Percentiles rank a stretch among this genome's conserved stretches.
Conservation (phyloP, 2,888 invertebrate genomes). For the Neoaliturus tenellus region DNA sequence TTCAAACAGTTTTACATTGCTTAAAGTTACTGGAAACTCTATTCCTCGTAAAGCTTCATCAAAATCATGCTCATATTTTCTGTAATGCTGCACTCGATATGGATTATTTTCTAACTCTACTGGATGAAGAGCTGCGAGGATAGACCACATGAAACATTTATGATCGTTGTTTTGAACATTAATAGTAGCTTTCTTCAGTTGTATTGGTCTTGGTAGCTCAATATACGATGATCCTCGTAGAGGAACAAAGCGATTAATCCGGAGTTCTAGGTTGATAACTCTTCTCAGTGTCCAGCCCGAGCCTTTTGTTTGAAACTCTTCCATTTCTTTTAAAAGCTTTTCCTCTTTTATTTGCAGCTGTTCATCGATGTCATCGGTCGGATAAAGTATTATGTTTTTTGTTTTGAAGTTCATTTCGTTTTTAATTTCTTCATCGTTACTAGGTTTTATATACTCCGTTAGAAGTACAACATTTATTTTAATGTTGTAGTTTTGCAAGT, state of each 20-base stretch:
- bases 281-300: neutral
- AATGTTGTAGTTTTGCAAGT: no score
- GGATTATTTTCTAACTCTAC: neutral
- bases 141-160: neutral
- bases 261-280: neutral
- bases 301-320: neutral
- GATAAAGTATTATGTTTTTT: no score
- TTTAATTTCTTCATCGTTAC: no score
- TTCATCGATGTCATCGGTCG: no score
- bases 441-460: no score
- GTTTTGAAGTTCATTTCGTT: no score
- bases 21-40: neutral
- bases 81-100: neutral
- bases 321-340: neutral
- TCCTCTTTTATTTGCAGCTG: no score
- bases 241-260: neutral
- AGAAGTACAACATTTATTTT: no score
- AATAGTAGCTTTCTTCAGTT: neutral
- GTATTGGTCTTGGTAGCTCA: neutral
- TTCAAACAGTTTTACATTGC: neutral
- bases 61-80: neutral
- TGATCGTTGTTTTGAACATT: neutral
- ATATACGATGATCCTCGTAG: neutral
- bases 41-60: neutral
- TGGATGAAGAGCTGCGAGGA: neutral